Evolutionary conservation across 2,797 vertebrate species (phyloP).

Genomic region (Borostomias antarcticus): DNA sequence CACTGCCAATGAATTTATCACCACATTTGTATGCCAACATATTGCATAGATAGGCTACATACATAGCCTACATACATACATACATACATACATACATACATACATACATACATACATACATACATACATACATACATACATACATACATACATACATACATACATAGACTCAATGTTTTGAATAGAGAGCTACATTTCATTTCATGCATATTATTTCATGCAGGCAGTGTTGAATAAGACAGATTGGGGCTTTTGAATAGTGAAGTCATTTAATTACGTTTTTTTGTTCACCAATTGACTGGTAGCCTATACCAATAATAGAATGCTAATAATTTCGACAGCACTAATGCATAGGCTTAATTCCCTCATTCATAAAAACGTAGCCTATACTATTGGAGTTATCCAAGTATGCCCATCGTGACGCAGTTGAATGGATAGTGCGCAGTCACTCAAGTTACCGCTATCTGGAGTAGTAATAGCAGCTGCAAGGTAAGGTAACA

Average conservation of each 20-base stretch:
- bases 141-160: no score
- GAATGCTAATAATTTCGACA: background rate
- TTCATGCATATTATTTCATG: background rate
- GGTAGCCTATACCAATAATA: background rate
- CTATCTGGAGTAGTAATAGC: no score
- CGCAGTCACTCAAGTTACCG: no score
- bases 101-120: no score
- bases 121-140: no score
- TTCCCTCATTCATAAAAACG: background rate
- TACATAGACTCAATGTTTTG: background rate
- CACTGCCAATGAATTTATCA: background rate
- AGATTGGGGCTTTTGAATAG: background rate
- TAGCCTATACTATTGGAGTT: background rate
- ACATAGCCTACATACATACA: no score
- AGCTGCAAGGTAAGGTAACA: no score
- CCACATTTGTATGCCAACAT: background rate
- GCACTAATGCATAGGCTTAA: background rate
- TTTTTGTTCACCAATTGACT: background rate
- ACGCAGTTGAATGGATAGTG: no score
- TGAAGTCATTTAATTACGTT: no score
- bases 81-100: no score
- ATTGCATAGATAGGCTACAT: no score
- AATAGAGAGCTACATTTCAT: background rate
- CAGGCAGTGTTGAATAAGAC: background rate
- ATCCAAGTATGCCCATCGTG: no score